Conservation (phyloP, 2,888 invertebrate species). For the Hypomecis punctinalis region DNA sequence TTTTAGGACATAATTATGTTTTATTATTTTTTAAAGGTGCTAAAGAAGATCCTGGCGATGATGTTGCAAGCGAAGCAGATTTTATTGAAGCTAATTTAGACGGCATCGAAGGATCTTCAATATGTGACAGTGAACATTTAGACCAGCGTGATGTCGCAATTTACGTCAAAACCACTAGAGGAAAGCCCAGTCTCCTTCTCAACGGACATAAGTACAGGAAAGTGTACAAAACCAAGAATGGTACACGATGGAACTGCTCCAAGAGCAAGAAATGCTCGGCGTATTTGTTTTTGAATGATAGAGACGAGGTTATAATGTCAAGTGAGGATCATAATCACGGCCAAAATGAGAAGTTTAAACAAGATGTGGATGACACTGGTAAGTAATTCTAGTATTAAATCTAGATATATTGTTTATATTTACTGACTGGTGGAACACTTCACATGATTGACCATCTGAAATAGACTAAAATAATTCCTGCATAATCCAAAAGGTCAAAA, state of each 20-base stretch:
- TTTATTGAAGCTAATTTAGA: conserved; percentile 41
- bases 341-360: conserved; percentile 40
- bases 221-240: conserved; percentile 60
- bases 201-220: conserved; percentile 67
- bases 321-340: conserved; percentile 62
- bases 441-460: too few relatives aligned
- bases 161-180: conserved; percentile 61
- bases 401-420: not conserved
- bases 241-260: conserved; percentile 69
- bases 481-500: too few relatives aligned
- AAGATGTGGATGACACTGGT: conserved; percentile 54
- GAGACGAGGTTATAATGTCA: conserved; percentile 64
- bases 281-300: conserved; percentile 62
- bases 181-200: conserved; percentile 64
- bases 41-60: conserved; percentile 22
- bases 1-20: too few relatives aligned
- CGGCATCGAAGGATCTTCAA: conserved; percentile 31
- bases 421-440: too few relatives aligned
- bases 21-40: not conserved
- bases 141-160: conserved; percentile 51
- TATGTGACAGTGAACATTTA: conserved; percentile 24
- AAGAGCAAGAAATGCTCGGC: conserved; percentile 62
- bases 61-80: conserved; percentile 35
- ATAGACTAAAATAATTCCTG: too few relatives aligned
- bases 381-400: conserved; percentile 33